Evolutionary conservation across 2,113 vertebrate species (phyloP), one percentile per base, ranked within the genome.

Genomic region (Rhea americana): DNA sequence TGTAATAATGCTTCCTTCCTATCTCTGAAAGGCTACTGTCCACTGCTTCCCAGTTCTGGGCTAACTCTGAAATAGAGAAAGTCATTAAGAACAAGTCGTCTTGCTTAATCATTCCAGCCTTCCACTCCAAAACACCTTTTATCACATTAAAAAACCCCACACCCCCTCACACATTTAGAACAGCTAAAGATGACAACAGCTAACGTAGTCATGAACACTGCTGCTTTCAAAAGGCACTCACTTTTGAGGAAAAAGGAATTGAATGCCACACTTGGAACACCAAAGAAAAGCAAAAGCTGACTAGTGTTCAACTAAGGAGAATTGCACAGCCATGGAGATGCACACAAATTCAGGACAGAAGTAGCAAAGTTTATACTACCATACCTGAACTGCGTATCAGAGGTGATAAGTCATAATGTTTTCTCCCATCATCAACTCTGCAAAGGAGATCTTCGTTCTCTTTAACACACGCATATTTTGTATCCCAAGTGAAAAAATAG

Each of bases 401-500:
- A 13, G 98, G 96, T 4, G 98, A 98, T 67, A 99, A 98, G 91
- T 99, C 98, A 3, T 98, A 99, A 50, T 96, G 98, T 83, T 98
- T 99, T 78, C 87, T 97, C 63, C 96, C 97, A 2, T 98, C 98
- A 9, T 95, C 90, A 84, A 98, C 97, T 48, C 97, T 94, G 48
- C 99, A 99, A 63, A 99, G 97, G 9, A 99, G 96, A 43, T 98
- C 98, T 93, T 99, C 98, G 80, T 98, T 98, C 97, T 99, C 98
- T 70, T 98, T 98, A 87, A 99, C 76, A 26, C 99, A 99, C 1
- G 99, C 99, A 0, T 98, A 98, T 16, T 97, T 96, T 1, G 99
- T 99, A 74, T 98, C 97, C 99, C 99, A 99, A 17, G 98, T 97
- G 24, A 99, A 99, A 95, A 98, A 99, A 92, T 99, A 99, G 0